These are phyloP conservation scores for Pseudocheirus occidentalis DNA, from an alignment of 2,797 vertebrate genomes.

Conservation along the genomic window DNA sequence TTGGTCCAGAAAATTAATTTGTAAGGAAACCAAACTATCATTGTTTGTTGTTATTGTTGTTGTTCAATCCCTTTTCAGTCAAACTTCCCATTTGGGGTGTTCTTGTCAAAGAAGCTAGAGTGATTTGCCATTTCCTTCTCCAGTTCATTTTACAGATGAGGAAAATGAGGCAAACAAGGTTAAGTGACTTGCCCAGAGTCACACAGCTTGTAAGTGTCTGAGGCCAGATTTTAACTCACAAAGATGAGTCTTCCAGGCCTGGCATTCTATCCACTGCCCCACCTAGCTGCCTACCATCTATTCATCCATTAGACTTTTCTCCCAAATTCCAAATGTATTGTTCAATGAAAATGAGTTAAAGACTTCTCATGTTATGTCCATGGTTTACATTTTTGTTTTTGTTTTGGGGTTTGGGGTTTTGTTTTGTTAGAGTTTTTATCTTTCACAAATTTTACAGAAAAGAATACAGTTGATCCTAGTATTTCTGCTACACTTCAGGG, in stretches of 20 bases:
- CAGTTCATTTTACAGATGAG: background rate
- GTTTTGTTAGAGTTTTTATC: background rate
- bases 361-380: slow-evolving; percentile 33
- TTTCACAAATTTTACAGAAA: slow-evolving; percentile 9
- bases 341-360: background rate
- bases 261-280: background rate
- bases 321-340: slow-evolving; percentile 15
- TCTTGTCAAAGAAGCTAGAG: background rate
- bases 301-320: slow-evolving; percentile 32
- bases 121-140: background rate
- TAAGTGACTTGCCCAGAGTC: background rate
- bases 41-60: background rate
- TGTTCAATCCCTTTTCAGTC: background rate
- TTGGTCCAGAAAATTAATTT: slow-evolving; percentile 53
- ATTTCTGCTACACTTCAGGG: slow-evolving; percentile 16
- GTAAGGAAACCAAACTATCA: slow-evolving; percentile 11
- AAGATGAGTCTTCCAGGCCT: background rate
- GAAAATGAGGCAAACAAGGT: background rate
- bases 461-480: slow-evolving; percentile 11
- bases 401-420: too few relatives aligned
- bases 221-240: background rate
- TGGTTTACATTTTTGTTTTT: slow-evolving; percentile 17
- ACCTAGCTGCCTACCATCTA: background rate
- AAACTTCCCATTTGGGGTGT: background rate
- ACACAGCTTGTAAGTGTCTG: background rate